Evolutionary conservation across 1,140 invertebrate species (phyloP).

Genomic region (Euglossa dilemma): DNA sequence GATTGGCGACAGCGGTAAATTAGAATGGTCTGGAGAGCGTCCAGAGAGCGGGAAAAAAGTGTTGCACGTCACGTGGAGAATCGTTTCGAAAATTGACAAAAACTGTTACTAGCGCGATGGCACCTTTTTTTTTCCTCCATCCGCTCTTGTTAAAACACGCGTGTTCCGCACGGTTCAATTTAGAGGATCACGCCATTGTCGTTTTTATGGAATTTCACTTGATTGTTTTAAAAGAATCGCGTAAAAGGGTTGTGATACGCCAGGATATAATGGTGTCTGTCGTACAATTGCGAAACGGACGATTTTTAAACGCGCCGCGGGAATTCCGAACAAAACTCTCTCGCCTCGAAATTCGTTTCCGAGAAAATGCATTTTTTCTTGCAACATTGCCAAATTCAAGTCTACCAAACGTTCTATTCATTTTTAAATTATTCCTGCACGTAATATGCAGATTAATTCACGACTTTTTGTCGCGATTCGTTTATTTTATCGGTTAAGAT

Average conservation of each 20-base stretch:
- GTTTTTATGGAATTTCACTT: slow-evolving; percentile 28
- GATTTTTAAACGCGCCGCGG: background rate
- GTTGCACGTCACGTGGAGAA: slow-evolving; percentile 23
- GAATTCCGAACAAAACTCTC: too few relatives aligned
- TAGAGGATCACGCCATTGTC: slow-evolving; percentile 58
- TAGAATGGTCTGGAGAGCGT: slow-evolving; percentile 26
- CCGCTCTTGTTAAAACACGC: background rate
- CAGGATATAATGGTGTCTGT: background rate
- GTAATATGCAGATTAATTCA: too few relatives aligned
- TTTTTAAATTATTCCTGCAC: too few relatives aligned
- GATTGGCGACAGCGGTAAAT: slow-evolving; percentile 46
- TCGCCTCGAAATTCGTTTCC: too few relatives aligned
- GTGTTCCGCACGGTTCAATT: slow-evolving; percentile 5
- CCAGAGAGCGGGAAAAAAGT: slow-evolving; percentile 41
- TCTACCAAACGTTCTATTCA: too few relatives aligned
- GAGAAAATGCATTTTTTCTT: background rate
- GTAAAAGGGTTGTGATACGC: background rate
- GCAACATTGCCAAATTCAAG: too few relatives aligned
- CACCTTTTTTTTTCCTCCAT: background rate
- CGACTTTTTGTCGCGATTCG: too few relatives aligned
- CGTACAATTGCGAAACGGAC: background rate
- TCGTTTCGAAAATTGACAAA: slow-evolving; percentile 10
- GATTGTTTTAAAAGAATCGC: background rate
- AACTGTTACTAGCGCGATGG: background rate
- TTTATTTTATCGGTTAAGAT: too few relatives aligned